These are phyloP conservation scores for Trachythela sp. DNA, from an alignment of 64 coral and sea anemone genomes.

Conservation along the genomic window DNA sequence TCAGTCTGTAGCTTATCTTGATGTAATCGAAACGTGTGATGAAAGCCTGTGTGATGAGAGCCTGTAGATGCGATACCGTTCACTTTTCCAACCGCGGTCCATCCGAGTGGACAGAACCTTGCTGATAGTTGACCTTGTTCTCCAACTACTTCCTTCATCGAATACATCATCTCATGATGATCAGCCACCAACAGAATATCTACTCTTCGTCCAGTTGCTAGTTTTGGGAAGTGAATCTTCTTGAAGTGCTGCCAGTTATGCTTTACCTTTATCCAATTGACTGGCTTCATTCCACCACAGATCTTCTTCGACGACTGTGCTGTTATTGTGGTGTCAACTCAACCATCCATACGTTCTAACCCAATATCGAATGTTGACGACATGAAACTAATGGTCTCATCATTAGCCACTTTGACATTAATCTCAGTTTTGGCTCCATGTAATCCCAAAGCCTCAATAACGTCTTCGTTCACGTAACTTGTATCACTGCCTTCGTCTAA, in stretches of 20 bases:
- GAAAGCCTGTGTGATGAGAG: neutral
- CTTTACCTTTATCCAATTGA: slow-evolving; percentile 43
- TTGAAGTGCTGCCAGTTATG: slow-evolving; percentile 47
- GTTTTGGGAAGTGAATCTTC: slow-evolving; percentile 36
- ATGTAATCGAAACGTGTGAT: neutral
- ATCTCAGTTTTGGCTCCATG: slow-evolving; percentile 19
- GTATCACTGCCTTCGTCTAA: no score
- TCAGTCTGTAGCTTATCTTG: neutral
- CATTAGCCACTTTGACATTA: slow-evolving; percentile 51
- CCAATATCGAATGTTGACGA: neutral
- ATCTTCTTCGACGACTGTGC: slow-evolving; percentile 35
- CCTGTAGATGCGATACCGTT: neutral
- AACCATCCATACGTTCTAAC: slow-evolving; percentile 7
- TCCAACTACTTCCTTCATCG: slow-evolving; percentile 26
- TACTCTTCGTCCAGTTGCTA: slow-evolving; percentile 27
- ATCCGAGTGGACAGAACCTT: slow-evolving; percentile 43
- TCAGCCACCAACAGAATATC: slow-evolving; percentile 33
- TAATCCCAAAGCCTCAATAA: slow-evolving; percentile 35
- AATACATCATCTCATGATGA: slow-evolving; percentile 35
- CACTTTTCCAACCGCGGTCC: slow-evolving; percentile 26
- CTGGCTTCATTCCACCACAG: slow-evolving; percentile 32
- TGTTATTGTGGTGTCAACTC: slow-evolving; percentile 30
- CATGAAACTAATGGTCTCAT: neutral
- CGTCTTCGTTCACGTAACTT: slow-evolving; percentile 63
- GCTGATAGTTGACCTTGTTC: slow-evolving; percentile 24